Conservation (phyloP, 2,113 vertebrate species). For the Eurypyga helias region DNA sequence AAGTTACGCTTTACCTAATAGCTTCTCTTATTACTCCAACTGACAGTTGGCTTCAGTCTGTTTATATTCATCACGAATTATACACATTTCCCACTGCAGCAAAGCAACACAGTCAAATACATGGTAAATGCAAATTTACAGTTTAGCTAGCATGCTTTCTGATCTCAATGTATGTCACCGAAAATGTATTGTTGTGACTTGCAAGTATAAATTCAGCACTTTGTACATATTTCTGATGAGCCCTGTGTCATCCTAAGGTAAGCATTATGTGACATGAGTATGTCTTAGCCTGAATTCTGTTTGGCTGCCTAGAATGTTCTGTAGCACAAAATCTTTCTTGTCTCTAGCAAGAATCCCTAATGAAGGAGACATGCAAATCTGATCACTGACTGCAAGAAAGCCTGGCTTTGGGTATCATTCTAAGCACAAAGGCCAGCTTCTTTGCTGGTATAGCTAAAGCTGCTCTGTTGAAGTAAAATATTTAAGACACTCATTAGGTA, state of each 20-base stretch:
- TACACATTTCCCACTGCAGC: not conserved
- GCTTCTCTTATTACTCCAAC: not conserved
- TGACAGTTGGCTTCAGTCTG: not conserved
- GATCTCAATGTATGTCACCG: not conserved
- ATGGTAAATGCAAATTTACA: not conserved
- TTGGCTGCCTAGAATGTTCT: not conserved
- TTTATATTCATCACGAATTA: not conserved
- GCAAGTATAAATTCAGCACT: not conserved
- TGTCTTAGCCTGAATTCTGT: not conserved
- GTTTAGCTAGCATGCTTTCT: not conserved
- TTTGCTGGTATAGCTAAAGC: not conserved
- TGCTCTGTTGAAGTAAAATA: not conserved
- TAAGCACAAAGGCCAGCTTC: not conserved
- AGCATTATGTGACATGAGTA: not conserved
- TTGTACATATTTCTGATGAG: not conserved
- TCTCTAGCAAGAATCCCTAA: not conserved
- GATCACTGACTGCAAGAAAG: not conserved
- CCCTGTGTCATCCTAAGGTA: not conserved
- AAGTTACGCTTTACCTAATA: not conserved
- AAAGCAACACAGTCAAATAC: not conserved
- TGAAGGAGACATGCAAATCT: not conserved
- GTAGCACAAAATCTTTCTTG: not conserved
- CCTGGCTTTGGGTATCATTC: not conserved
- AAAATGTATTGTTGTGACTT: not conserved
- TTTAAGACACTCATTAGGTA: not conserved